A percentile compares a stretch with the other conserved stretches of the same genome.
phyloP scores from a whole-genome alignment of 1,140 invertebrate genomes.

The Rhopalosiphum padi region DNA sequence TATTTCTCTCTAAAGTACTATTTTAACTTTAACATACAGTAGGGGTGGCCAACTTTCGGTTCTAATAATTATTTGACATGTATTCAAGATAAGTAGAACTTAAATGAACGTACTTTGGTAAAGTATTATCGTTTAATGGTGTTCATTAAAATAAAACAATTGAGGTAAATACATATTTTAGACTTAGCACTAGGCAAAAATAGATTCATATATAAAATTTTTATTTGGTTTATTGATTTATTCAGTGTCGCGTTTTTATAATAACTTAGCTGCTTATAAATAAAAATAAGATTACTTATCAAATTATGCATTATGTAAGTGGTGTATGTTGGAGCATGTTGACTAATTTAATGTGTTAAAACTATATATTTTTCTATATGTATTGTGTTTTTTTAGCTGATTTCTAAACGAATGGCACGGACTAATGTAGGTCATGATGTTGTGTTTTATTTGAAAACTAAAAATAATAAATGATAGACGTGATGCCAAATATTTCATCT shows the following conservation, averaged over 20 bases:
- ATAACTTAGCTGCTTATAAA: neutral
- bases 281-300: neutral
- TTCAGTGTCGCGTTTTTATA: neutral
- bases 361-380: neutral
- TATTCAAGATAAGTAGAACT: neutral
- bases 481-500: neutral
- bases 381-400: neutral
- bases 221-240: neutral
- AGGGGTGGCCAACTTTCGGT: too few relatives aligned
- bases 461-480: neutral
- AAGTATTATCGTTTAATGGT: neutral
- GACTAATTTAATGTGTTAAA: neutral
- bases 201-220: neutral
- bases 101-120: neutral
- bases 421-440: neutral
- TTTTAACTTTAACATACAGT: too few relatives aligned
- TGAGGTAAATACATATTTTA: too few relatives aligned
- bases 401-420: neutral
- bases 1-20: too few relatives aligned
- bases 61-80: neutral
- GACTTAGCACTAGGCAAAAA: neutral
- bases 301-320: neutral
- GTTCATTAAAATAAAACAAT: neutral
- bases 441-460: neutral
- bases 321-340: neutral